These are phyloP conservation scores for Psephotus haematonotus DNA, from an alignment of 2,113 vertebrate genomes.

Conservation along the genomic window DNA sequence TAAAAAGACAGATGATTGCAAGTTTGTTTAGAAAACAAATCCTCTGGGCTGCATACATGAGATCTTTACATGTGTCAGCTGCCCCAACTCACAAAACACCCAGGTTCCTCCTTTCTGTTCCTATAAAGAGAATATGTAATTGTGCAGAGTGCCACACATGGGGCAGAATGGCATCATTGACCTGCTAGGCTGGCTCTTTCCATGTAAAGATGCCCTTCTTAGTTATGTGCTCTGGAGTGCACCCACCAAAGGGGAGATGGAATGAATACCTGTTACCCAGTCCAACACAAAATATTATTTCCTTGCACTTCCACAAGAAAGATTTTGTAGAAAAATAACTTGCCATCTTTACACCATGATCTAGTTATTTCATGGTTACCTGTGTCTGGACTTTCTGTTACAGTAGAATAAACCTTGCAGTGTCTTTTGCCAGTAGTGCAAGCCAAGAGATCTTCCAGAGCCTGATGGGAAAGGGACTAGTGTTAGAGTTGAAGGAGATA, in stretches of 20 bases:
- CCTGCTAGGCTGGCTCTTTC: not conserved
- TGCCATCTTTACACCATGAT: not conserved
- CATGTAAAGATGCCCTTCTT: slow-evolving; percentile 50
- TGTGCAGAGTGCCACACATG: not conserved
- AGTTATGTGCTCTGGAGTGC: slow-evolving; percentile 40
- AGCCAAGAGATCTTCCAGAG: not conserved
- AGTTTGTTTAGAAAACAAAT: slow-evolving; percentile 53
- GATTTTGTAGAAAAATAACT: slow-evolving; percentile 36
- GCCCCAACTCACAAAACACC: not conserved
- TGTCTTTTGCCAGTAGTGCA: not conserved
- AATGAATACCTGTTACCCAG: slow-evolving; percentile 35
- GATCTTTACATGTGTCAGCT: not conserved
- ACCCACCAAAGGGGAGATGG: slow-evolving; percentile 32
- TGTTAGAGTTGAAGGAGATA: not conserved
- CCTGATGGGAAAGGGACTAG: not conserved
- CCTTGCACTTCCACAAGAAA: slow-evolving; percentile 12
- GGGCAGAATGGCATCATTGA: slow-evolving; percentile 11
- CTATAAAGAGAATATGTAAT: not conserved
- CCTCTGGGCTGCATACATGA: slow-evolving; percentile 6
- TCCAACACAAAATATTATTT: slow-evolving; percentile 35
- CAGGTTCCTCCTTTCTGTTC: not conserved
- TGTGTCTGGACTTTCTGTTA: not conserved
- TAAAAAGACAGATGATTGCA: slow-evolving; percentile 54
- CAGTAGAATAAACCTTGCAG: not conserved
- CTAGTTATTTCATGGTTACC: not conserved